Evolutionary conservation across 2,888 invertebrate species (phyloP).

Genomic region (Nymphalis polychloros): DNA sequence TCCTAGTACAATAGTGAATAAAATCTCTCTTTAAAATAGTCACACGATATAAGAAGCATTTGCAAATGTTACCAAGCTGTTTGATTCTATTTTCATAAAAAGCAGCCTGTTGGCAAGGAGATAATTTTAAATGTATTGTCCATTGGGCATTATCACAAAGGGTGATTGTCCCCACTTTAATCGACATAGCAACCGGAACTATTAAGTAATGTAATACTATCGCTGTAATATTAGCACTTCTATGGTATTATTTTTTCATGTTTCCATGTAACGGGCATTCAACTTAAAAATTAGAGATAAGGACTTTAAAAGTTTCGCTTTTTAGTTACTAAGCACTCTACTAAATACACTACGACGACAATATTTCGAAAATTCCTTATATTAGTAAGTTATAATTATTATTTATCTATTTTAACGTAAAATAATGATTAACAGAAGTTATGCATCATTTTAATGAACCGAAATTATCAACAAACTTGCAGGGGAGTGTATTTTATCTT

Average conservation of each 20-base stretch:
- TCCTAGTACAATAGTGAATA: too few species aligned
- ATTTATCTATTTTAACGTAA: background rate
- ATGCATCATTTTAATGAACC: constrained; percentile 3
- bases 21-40: too few species aligned
- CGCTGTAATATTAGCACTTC: constrained; percentile 31
- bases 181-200: constrained; percentile 38
- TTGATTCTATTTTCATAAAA: constrained; percentile 2
- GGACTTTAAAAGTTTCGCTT: background rate
- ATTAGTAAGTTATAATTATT: background rate
- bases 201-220: constrained; percentile 34
- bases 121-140: constrained; percentile 22
- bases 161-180: constrained; percentile 33
- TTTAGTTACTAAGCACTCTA: too few species aligned
- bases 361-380: too few species aligned
- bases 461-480: constrained; percentile 9
- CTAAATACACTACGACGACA: too few species aligned
- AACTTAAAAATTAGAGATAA: background rate
- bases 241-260: constrained; percentile 24
- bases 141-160: constrained; percentile 27
- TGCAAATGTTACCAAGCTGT: too few species aligned
- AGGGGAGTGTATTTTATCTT: constrained; percentile 12
- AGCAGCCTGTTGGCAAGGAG: constrained; percentile 21
- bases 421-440: background rate
- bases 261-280: constrained; percentile 12
- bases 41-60: too few species aligned